Percentiles rank a stretch among this genome's conserved stretches.
phyloP scores from a whole-genome alignment of 2,113 vertebrate genomes.

The Antechinus stuartii region DNA sequence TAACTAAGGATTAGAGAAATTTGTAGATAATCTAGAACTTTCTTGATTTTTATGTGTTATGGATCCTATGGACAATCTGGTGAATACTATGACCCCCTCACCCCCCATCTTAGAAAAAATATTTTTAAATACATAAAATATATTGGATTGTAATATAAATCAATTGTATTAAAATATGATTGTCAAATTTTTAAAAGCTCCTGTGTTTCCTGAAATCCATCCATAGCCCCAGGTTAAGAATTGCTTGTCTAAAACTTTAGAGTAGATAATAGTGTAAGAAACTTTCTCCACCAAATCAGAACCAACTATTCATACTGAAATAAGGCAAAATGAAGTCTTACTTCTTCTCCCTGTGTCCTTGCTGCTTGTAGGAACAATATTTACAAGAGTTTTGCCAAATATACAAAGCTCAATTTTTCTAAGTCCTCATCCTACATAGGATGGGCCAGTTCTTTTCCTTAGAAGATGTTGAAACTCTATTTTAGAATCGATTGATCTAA shows the following conservation, averaged over 20 bases:
- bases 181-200: not conserved
- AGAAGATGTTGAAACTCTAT: not conserved
- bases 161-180: not conserved
- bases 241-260: not conserved
- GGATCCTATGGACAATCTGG: not conserved
- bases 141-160: not conserved
- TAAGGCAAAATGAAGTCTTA: not conserved
- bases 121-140: not conserved
- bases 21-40: slow-evolving; percentile 15
- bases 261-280: not conserved
- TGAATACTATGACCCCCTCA: not conserved
- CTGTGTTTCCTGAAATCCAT: not conserved
- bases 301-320: not conserved
- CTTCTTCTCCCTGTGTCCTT: not conserved
- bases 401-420: not conserved
- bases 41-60: not conserved
- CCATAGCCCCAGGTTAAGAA: not conserved
- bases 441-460: not conserved
- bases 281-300: not conserved
- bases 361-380: not conserved
- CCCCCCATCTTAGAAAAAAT: not conserved
- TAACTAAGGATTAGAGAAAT: not conserved
- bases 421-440: not conserved
- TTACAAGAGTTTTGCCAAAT: not conserved
- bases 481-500: not conserved